Evolutionary conservation across 2,113 vertebrate species (phyloP).

Genomic region (Sturnira hondurensis): DNA sequence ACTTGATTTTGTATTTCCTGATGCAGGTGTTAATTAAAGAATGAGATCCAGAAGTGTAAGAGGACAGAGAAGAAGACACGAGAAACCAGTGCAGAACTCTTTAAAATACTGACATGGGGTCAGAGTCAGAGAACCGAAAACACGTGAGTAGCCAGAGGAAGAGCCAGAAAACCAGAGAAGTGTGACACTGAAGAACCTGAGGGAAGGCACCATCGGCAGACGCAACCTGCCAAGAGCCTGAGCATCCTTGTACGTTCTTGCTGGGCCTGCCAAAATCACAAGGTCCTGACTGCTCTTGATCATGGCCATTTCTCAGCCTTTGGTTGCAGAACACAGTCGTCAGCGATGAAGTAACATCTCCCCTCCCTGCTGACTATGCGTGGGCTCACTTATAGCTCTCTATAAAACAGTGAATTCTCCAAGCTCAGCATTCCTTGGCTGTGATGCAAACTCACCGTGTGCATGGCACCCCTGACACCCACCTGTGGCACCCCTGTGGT

Average conservation of each 20-base stretch:
- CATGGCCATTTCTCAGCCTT: neutral
- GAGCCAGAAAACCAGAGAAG: neutral
- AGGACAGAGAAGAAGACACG: neutral
- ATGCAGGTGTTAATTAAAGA: neutral
- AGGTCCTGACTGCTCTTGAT: neutral
- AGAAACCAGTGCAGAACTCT: neutral
- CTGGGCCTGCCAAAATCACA: neutral
- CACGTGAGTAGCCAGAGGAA: neutral
- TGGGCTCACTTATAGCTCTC: neutral
- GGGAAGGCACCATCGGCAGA: neutral
- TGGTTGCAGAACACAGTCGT: neutral
- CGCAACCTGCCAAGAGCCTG: rapidly evolving
- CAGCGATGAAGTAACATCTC: neutral
- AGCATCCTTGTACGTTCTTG: neutral
- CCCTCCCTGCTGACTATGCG: neutral
- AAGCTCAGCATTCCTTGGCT: neutral
- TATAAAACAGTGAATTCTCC: neutral
- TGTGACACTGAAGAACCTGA: no score
- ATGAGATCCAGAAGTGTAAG: neutral
- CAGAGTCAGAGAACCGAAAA: neutral
- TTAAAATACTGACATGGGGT: neutral
- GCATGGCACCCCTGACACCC: neutral
- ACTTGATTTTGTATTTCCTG: neutral
- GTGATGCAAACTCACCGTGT: neutral
- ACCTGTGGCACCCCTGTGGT: neutral